These are phyloP conservation scores for Horisme vitalbata DNA, from an alignment of 2,888 invertebrate species.

Conservation along the genomic window DNA sequence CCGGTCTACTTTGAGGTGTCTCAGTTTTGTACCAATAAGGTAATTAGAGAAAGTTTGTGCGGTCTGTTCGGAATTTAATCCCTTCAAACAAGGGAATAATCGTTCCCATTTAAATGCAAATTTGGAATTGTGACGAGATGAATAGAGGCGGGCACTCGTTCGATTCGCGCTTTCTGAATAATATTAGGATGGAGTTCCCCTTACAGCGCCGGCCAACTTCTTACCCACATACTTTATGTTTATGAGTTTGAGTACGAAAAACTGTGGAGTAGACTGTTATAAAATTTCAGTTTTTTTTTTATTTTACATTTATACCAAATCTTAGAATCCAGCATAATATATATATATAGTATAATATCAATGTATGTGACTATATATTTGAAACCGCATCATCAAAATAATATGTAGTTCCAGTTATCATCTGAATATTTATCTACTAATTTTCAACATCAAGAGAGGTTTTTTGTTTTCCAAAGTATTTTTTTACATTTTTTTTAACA, in stretches of 20 bases:
- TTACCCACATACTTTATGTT: slow-evolving; percentile 53
- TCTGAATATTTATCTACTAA: too few species aligned
- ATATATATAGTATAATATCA: too few species aligned
- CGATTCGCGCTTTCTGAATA: slow-evolving; percentile 62
- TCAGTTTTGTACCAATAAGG: slow-evolving; percentile 57
- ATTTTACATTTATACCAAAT: background rate
- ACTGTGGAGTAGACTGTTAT: slow-evolving; percentile 24
- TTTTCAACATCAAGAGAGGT: too few species aligned
- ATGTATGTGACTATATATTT: too few species aligned
- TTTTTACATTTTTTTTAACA: too few species aligned
- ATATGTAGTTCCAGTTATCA: too few species aligned
- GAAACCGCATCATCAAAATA: too few species aligned
- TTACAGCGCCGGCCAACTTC: slow-evolving; percentile 47
- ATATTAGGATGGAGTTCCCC: slow-evolving; percentile 59
- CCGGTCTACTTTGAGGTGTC: slow-evolving; percentile 49
- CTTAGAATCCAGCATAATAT: too few species aligned
- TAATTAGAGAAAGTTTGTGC: slow-evolving; percentile 54
- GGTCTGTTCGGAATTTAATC: slow-evolving; percentile 58
- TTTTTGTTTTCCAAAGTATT: too few species aligned
- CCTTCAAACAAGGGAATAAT: slow-evolving; percentile 72
- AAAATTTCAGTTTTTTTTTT: background rate
- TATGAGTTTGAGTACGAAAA: slow-evolving; percentile 36
- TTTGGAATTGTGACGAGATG: slow-evolving; percentile 58
- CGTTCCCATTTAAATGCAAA: slow-evolving; percentile 72
- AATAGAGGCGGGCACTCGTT: slow-evolving; percentile 50